Evolutionary conservation across 2,797 vertebrate species (phyloP).

Genomic region (Parambassis ranga): DNA sequence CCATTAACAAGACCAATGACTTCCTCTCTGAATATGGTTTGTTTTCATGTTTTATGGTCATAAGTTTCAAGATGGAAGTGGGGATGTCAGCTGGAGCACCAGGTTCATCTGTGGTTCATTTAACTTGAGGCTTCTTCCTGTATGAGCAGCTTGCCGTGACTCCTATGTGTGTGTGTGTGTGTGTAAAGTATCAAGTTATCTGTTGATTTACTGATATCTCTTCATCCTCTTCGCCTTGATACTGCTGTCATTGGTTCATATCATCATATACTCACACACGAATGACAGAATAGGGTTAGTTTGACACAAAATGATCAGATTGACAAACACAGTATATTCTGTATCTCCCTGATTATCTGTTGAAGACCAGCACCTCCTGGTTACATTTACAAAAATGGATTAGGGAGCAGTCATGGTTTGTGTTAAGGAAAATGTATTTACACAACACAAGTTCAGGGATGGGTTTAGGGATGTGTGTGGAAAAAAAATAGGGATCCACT

Average conservation of each 20-base stretch:
- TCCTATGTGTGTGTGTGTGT: slow-evolving; percentile 22
- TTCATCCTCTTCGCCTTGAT: too few relatives aligned
- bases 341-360: too few relatives aligned
- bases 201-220: slow-evolving; percentile 46
- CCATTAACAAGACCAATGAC: slow-evolving; percentile 63
- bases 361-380: too few relatives aligned
- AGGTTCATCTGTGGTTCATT: slow-evolving; percentile 35
- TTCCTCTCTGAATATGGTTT: slow-evolving; percentile 44
- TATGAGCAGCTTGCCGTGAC: slow-evolving; percentile 15
- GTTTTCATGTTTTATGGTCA: slow-evolving; percentile 45
- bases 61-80: slow-evolving; percentile 39
- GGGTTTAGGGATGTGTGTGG: slow-evolving; percentile 1
- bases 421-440: too few relatives aligned
- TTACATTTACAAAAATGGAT: too few relatives aligned
- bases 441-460: slow-evolving; percentile 19
- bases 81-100: slow-evolving; percentile 26
- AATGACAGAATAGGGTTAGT: too few relatives aligned
- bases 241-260: too few relatives aligned
- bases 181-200: slow-evolving; percentile 34
- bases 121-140: slow-evolving; percentile 33
- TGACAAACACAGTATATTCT: too few relatives aligned
- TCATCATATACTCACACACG: too few relatives aligned
- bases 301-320: too few relatives aligned
- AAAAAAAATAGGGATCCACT: slow-evolving; percentile 30
- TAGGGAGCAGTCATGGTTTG: too few relatives aligned